phyloP scores from a whole-genome alignment of 1,140 invertebrate species.

The Samia ricini region DNA sequence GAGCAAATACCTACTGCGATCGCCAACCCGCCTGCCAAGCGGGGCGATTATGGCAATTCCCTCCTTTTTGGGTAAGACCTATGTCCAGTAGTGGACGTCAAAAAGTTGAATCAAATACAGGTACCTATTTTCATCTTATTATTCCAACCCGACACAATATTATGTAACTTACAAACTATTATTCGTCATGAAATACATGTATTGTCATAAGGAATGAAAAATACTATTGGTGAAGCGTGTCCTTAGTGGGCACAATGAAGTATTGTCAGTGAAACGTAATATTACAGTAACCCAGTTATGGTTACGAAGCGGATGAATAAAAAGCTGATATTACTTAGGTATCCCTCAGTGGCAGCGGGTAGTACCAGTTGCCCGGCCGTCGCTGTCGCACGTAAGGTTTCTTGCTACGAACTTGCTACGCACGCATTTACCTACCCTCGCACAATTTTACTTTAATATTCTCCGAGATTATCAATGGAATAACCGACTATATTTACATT shows the following conservation, averaged over 20 bases:
- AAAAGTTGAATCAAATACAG: no score
- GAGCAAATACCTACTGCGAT: no score
- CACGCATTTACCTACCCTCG: conserved; percentile 33
- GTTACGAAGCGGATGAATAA: conserved; percentile 59
- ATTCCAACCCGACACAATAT: no score
- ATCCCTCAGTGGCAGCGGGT: conserved; percentile 49
- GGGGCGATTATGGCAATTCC: no score
- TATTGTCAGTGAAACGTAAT: conserved; percentile 70
- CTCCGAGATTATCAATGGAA: not conserved
- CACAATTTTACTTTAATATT: not conserved
- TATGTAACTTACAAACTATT: not conserved
- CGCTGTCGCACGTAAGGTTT: conserved; percentile 67
- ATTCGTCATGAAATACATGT: not conserved
- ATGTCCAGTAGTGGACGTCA: no score
- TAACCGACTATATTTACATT: not conserved
- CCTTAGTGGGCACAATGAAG: conserved; percentile 54
- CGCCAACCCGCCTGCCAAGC: no score
- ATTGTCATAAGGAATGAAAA: not conserved
- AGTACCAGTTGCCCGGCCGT: conserved; percentile 64
- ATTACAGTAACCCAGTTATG: conserved; percentile 72
- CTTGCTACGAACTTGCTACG: conserved; percentile 43
- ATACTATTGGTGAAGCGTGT: conserved; percentile 46
- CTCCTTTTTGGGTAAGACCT: no score
- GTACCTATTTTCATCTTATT: no score
- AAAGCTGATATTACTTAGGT: conserved; percentile 57